Conservation (phyloP, 2,888 invertebrate species). For the Athrips mouffetella region DNA sequence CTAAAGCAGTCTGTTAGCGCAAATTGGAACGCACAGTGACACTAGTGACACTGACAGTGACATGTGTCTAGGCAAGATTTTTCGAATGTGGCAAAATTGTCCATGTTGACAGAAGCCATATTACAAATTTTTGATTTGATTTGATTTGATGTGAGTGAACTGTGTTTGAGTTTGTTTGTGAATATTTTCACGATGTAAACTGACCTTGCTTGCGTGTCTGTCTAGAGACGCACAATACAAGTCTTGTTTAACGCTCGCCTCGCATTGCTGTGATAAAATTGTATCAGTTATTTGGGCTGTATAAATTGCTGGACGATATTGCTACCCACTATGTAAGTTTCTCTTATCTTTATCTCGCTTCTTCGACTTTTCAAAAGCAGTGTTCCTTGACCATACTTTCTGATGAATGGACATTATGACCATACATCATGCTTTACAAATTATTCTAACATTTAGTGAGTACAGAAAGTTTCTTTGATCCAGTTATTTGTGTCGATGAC, state of each 20-base stretch:
- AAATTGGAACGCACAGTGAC: slow-evolving; percentile 2
- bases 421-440: not conserved
- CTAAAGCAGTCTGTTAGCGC: no score
- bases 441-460: not conserved
- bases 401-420: not conserved
- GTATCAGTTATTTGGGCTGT: not conserved
- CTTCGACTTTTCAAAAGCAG: not conserved
- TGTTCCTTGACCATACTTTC: not conserved
- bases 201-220: slow-evolving; percentile 24
- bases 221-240: slow-evolving; percentile 17
- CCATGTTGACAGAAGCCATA: no score
- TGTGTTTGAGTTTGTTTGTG: no score
- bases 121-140: no score
- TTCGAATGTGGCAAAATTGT: no score
- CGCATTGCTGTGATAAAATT: slow-evolving; percentile 11
- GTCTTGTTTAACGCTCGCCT: slow-evolving; percentile 2
- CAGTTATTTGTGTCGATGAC: slow-evolving; percentile 16
- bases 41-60: slow-evolving; percentile 4
- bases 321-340: not conserved
- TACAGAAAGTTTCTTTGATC: not conserved
- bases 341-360: slow-evolving; percentile 1
- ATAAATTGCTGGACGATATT: not conserved
- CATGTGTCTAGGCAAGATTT: no score
- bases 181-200: slow-evolving; percentile 15
- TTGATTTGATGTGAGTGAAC: slow-evolving; percentile 1